Conservation (phyloP, 1,140 invertebrate genomes). For the Aphelinus certus region DNA sequence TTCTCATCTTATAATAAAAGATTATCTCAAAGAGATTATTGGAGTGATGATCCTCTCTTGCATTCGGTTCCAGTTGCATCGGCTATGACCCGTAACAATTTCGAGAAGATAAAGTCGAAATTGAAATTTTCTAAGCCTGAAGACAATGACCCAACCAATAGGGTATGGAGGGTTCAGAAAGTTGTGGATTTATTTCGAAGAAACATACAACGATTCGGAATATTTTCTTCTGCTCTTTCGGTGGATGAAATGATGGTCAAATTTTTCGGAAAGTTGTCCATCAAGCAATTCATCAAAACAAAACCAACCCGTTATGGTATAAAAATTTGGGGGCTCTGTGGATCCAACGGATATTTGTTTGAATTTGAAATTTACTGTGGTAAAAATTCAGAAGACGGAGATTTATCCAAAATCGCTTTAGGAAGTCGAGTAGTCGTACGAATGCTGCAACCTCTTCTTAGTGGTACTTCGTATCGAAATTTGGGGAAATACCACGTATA, state of each 20-base stretch:
- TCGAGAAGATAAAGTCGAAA: slow-evolving; percentile 33
- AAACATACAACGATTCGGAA: slow-evolving; percentile 20
- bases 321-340: slow-evolving; percentile 28
- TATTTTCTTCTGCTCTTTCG: slow-evolving; percentile 20
- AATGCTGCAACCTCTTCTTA: background rate
- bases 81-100: slow-evolving; percentile 39
- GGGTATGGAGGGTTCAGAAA: background rate
- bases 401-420: slow-evolving; percentile 18
- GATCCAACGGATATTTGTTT: slow-evolving; percentile 22
- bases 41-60: slow-evolving; percentile 32
- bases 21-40: slow-evolving; percentile 40
- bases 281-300: slow-evolving; percentile 34
- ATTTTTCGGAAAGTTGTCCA: slow-evolving; percentile 19
- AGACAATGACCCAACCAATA: background rate
- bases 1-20: slow-evolving; percentile 12
- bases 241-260: slow-evolving; percentile 36
- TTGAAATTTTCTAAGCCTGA: slow-evolving; percentile 29
- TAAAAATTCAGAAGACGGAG: slow-evolving; percentile 26
- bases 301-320: slow-evolving; percentile 26
- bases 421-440: slow-evolving; percentile 24
- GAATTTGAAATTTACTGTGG: slow-evolving; percentile 32
- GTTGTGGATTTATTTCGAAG: background rate
- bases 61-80: slow-evolving; percentile 18
- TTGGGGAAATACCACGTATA: slow-evolving; percentile 38
- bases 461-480: background rate